phyloP scores from a whole-genome alignment of 2,113 vertebrate genomes.

The Tupaia chinensis region DNA sequence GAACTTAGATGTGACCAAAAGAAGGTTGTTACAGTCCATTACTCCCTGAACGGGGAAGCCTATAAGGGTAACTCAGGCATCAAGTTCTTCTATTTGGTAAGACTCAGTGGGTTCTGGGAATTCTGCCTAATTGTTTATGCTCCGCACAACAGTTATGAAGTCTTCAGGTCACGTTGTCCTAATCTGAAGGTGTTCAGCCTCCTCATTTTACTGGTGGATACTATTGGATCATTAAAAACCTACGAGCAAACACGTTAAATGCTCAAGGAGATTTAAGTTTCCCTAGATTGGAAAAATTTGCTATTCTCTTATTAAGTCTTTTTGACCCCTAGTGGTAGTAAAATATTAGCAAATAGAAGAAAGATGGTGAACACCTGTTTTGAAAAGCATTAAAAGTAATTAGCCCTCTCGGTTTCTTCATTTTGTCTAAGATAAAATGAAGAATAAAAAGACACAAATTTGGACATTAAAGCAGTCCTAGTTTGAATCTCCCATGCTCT shows the following conservation, averaged over 20 bases:
- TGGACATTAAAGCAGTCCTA: neutral
- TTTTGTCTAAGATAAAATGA: neutral
- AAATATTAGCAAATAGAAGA: neutral
- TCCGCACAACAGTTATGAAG: neutral
- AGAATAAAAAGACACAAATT: neutral
- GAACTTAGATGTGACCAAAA: constrained; percentile 83
- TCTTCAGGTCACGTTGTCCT: too few species aligned
- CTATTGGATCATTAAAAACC: neutral
- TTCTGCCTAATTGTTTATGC: neutral
- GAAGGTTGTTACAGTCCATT: constrained; percentile 59
- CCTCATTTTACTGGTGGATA: neutral
- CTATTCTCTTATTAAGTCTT: neutral
- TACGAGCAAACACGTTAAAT: neutral
- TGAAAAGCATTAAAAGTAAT: neutral
- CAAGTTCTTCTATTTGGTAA: constrained; percentile 86
- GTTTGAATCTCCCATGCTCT: neutral
- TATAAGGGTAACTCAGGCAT: constrained; percentile 25
- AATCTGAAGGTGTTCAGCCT: neutral
- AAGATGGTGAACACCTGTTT: neutral
- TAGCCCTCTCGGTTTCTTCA: neutral
- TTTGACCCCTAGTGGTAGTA: neutral
- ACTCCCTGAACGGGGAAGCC: constrained; percentile 78
- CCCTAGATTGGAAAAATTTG: neutral
- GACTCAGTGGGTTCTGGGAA: neutral
- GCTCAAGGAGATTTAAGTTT: neutral